Evolutionary conservation across 2,113 vertebrate genomes (phyloP), one percentile per base, ranked within the genome.

Genomic region (Nannobrachium achirus): DNA sequence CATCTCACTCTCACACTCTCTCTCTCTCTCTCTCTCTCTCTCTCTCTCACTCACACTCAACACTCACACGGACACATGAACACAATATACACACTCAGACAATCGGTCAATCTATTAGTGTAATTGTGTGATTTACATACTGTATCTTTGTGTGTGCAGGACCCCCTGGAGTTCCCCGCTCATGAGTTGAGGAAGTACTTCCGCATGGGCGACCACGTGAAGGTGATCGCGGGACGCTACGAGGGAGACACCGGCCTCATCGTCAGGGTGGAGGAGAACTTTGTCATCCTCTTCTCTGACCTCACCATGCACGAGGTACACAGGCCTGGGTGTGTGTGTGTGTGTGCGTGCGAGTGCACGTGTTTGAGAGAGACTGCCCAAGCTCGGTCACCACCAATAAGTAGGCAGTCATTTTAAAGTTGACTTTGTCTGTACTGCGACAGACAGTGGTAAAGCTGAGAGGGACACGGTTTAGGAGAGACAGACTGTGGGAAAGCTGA

Each of bases 61-160:
- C n/a, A n/a, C n/a, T n/a, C n/a, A n/a, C n/a, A 99, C 0, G 97
- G 97, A 42, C 97, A 96, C 90, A 99, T 98, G 83, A 95, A 98
- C 90, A 99, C 97, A 78, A 96, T 99, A n/a, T n/a, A n/a, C n/a
- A n/a, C n/a, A n/a, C n/a, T n/a, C n/a, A n/a, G n/a, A n/a, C n/a
- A n/a, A n/a, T n/a, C n/a, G n/a, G n/a, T n/a, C n/a, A n/a, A n/a
- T n/a, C n/a, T n/a, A n/a, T n/a, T n/a, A n/a, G 45, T 50, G 15
- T 61, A 51, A 60, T 62, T 59, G 42, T 51, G 42, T 2, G 3
- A n/a, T n/a, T n/a, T n/a, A n/a, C n/a, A n/a, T n/a, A n/a, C n/a
- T 13, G 6, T 2, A 0, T 1, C 0, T 44, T 10, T 19, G 1
- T 6, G 0, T 0, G 4, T 25, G 4, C 56, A 98, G 97, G 97